phyloP scores from a whole-genome alignment of 2,797 vertebrate species.

The Xerus rutilus region DNA sequence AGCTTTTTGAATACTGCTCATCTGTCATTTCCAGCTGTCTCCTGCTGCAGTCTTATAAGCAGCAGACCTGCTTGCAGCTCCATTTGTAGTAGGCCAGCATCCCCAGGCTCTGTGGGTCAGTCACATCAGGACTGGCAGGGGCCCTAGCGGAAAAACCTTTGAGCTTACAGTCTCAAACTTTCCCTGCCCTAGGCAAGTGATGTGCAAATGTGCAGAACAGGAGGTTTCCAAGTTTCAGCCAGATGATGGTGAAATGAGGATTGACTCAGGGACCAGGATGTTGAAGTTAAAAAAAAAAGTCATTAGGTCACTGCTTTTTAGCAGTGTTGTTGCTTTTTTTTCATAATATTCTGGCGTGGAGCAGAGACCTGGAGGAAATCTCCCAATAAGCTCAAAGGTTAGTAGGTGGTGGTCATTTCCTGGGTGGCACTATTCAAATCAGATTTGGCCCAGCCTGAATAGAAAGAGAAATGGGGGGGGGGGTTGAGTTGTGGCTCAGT shows the following conservation, averaged over 20 bases:
- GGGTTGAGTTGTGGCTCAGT: too few relatives aligned
- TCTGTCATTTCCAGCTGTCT: slow-evolving; percentile 66
- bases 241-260: not conserved
- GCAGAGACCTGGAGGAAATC: not conserved
- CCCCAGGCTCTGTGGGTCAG: not conserved
- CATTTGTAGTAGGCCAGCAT: not conserved
- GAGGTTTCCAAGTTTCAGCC: not conserved
- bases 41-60: slow-evolving; percentile 30
- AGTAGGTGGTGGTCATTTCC: not conserved
- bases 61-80: not conserved
- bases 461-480: not conserved
- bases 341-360: not conserved
- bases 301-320: not conserved
- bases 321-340: not conserved
- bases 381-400: not conserved
- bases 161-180: not conserved
- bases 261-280: not conserved
- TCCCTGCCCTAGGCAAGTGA: rapidly evolving
- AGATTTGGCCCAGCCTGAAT: not conserved
- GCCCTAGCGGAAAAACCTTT: not conserved
- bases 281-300: not conserved
- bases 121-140: not conserved
- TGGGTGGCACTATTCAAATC: not conserved
- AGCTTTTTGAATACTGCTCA: slow-evolving; percentile 24
- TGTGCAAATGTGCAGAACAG: rapidly evolving